Base-by-base conservation (phyloP, 2,797 vertebrate species). In the Gymnodraco acuticeps region DNA sequence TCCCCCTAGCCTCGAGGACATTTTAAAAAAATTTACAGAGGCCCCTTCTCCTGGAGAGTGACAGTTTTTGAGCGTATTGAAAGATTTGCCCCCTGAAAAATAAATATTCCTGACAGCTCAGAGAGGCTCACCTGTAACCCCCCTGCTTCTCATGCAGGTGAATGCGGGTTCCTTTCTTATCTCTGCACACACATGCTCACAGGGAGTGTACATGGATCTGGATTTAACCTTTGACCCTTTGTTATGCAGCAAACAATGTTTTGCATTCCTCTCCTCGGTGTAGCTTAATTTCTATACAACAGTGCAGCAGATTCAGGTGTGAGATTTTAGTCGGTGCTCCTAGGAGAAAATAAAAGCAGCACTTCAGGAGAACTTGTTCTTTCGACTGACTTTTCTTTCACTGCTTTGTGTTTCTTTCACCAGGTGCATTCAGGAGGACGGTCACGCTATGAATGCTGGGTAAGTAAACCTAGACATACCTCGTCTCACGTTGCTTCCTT, bases 111-210 rank as follows among this genome's bases (percentile, higher is more conserved):
- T 65, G 77, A 60, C 83, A 83, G 66, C 19, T 73, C 6, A 0
- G 53, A 73, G 56, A 68, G 80, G 50, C 43, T 45, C 47, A 17
- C n/a, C 46, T 46, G 53, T 3, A 13, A 6, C 47, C 68, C 23
- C 27, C 33, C 10, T 14, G 12, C 3, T 31, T 1, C 14, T 65
- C 76, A 38, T 63, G 65, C 64, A 66, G 59, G 75, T 74, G 33
- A 4, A 79, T 80, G 62, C 42, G 6, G 81, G 79, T 27, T 2
- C 46, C 38, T 46, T 15, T 83, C 42, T 79, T 73, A 42, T 67
- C 62, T 70, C 14, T 62, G 53, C 43, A 60, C 52, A 15, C 10
- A 7, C 10, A 73, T 33, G 69, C 48, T 54, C 33, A 17, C 12
- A 7, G 2, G 33, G 17, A 54, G 27, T 27, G 53, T 70, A 9